Evolutionary conservation across 2,888 invertebrate species (phyloP).

Genomic region (Prenolepis imparis): DNA sequence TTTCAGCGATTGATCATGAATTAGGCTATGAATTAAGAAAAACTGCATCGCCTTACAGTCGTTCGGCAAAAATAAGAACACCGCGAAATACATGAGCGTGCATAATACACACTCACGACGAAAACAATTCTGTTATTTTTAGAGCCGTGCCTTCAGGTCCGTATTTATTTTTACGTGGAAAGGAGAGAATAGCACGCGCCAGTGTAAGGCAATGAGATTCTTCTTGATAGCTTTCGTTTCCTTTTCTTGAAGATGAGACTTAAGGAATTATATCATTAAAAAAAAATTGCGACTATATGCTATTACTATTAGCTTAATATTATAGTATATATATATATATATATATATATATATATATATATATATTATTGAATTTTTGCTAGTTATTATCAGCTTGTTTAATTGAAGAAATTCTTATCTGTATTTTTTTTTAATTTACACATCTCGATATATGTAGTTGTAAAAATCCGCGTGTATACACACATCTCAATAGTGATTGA

Average conservation of each 20-base stretch:
- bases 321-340: neutral
- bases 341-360: neutral
- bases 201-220: conserved; percentile 42
- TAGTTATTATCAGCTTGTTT: neutral
- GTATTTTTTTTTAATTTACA: conserved; percentile 6
- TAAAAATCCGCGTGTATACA: neutral
- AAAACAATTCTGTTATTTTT: conserved; percentile 60
- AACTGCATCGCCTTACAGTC: neutral
- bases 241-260: conserved; percentile 30
- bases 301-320: conserved; percentile 21
- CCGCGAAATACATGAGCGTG: neutral
- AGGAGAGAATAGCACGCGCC: conserved; percentile 40
- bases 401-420: conserved; percentile 7
- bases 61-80: neutral
- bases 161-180: conserved; percentile 67
- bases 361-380: conserved; percentile 17
- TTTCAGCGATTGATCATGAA: neutral
- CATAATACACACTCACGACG: neutral
- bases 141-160: neutral
- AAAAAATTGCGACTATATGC: neutral
- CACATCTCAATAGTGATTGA: neutral
- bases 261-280: neutral
- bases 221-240: neutral
- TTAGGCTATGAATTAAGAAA: conserved; percentile 2
- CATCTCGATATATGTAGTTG: neutral